These are phyloP conservation scores for Plebejus melissa DNA, from an alignment of 2,888 invertebrate genomes.

Conservation along the genomic window DNA sequence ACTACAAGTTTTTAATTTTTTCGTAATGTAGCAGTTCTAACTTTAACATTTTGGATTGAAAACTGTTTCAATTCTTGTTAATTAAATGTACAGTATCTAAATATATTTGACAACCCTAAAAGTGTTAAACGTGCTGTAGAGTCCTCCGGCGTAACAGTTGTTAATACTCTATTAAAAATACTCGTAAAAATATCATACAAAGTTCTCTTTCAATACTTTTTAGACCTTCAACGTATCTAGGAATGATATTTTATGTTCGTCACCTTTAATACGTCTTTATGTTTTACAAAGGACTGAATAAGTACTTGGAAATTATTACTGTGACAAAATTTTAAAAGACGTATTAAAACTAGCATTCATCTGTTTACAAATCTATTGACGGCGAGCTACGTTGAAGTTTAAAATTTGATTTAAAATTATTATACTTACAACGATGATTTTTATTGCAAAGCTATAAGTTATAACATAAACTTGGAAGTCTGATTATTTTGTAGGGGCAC, in stretches of 20 bases:
- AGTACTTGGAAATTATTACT: not conserved
- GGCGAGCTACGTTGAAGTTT: too few relatives aligned
- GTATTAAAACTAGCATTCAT: not conserved
- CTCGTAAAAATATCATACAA: constrained; percentile 40
- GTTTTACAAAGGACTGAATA: constrained; percentile 25
- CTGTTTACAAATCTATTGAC: not conserved
- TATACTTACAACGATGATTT: not conserved
- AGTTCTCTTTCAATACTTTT: constrained; percentile 40
- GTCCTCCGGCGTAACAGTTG: constrained; percentile 39
- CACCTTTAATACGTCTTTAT: constrained; percentile 31
- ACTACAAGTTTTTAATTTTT: too few relatives aligned
- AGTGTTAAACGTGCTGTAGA: constrained; percentile 37
- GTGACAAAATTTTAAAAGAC: not conserved
- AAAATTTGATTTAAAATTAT: not conserved
- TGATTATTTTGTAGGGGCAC: too few relatives aligned
- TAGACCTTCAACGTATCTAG: constrained; percentile 24
- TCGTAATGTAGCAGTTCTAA: too few relatives aligned
- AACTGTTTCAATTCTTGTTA: too few relatives aligned
- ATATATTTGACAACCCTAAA: constrained; percentile 41
- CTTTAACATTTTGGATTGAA: too few relatives aligned
- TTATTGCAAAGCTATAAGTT: not conserved
- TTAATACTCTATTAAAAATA: constrained; percentile 42
- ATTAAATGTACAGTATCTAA: constrained; percentile 13
- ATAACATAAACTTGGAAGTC: too few relatives aligned
- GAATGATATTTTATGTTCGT: constrained; percentile 34